These are phyloP conservation scores for Coelopa pilipes DNA, from an alignment of 2,888 invertebrate genomes.

Conservation along the genomic window DNA sequence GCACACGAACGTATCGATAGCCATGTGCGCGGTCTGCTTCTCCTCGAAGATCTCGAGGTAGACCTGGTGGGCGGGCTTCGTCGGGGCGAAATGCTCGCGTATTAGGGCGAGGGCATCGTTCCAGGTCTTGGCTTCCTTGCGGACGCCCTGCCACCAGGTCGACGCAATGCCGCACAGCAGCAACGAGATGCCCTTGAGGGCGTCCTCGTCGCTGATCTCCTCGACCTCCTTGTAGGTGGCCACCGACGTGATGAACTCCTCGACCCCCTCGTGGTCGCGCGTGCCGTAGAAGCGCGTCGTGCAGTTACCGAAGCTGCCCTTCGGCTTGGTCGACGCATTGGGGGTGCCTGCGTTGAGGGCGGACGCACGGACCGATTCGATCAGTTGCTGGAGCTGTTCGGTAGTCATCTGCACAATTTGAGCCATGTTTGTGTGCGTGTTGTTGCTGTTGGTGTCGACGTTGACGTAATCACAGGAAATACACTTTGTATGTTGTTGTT, in stretches of 20 bases:
- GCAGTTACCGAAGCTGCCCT: constrained; percentile 59
- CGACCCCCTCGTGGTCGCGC: constrained; percentile 61
- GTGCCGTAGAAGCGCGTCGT: constrained; percentile 53
- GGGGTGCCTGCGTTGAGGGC: constrained; percentile 45
- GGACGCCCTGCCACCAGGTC: constrained; percentile 64
- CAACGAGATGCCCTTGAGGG: constrained; percentile 59
- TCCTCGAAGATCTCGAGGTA: constrained; percentile 62
- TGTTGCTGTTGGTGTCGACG: constrained; percentile 16
- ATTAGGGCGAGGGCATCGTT: constrained; percentile 57
- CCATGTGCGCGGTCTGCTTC: constrained; percentile 52
- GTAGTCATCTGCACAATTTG: constrained; percentile 56
- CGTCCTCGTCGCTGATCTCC: constrained; percentile 58
- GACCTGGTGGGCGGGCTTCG: constrained; percentile 61
- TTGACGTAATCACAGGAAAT: constrained; percentile 12
- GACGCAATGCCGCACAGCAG: constrained; percentile 58
- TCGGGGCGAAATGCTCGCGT: constrained; percentile 62
- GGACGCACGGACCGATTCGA: constrained; percentile 54
- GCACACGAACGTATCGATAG: constrained; percentile 60
- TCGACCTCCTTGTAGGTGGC: constrained; percentile 61
- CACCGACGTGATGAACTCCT: constrained; percentile 59
- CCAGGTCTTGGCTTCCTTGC: constrained; percentile 62
- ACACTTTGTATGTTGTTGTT: not conserved
- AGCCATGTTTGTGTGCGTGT: constrained; percentile 46
- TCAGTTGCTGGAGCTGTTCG: constrained; percentile 59
- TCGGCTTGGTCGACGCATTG: constrained; percentile 45